These are phyloP conservation scores for Dolichoris vasculosae DNA, from an alignment of 1,140 invertebrate species.

Conservation along the genomic window DNA sequence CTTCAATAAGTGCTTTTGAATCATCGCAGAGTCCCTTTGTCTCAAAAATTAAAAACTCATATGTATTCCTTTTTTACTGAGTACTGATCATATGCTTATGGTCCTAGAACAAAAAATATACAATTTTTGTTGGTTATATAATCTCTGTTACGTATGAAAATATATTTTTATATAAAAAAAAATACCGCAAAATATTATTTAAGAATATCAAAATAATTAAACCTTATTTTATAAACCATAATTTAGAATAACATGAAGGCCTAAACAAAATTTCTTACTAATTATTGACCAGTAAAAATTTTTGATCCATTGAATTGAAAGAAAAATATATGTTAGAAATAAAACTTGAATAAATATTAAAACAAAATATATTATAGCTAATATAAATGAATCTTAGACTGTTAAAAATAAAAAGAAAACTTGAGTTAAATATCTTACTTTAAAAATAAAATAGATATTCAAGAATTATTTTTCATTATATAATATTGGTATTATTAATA, in stretches of 20 bases:
- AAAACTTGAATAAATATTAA: too few relatives aligned
- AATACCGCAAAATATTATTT: too few relatives aligned
- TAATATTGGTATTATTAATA: too few relatives aligned
- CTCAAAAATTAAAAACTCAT: slow-evolving; percentile 29
- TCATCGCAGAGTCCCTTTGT: slow-evolving; percentile 58
- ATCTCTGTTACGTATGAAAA: neutral
- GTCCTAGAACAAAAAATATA: slow-evolving; percentile 66
- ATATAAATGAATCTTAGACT: too few relatives aligned
- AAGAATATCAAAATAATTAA: neutral
- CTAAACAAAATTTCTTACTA: neutral
- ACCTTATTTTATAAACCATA: neutral
- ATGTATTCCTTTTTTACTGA: slow-evolving; percentile 51
- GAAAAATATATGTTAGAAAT: neutral
- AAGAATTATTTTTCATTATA: too few relatives aligned
- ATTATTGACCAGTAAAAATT: neutral
- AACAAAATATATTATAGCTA: too few relatives aligned
- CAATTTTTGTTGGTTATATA: slow-evolving; percentile 41
- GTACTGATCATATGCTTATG: slow-evolving; percentile 61
- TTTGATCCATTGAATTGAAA: neutral
- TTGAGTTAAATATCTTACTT: too few relatives aligned
- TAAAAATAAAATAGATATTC: too few relatives aligned
- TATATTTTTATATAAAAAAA: slow-evolving; percentile 9
- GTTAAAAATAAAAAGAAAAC: too few relatives aligned
- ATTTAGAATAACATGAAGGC: too few relatives aligned
- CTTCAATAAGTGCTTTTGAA: slow-evolving; percentile 43